Base-by-base conservation (phyloP, 2,888 invertebrate genomes). In the Exephanes ischioxanthus region DNA sequence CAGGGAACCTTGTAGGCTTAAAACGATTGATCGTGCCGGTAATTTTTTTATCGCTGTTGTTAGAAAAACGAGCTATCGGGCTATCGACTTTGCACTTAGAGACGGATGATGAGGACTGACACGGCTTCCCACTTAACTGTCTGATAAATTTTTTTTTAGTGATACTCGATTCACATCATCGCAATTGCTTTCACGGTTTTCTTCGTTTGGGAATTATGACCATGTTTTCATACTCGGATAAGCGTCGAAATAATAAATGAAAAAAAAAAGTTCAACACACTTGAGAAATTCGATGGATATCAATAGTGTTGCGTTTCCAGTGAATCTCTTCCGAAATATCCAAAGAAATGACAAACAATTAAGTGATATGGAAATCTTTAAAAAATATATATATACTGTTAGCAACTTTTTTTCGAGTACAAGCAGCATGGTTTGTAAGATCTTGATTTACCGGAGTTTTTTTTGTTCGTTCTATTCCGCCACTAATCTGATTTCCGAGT, bases 21-120 rank as follows among this genome's bases (percentile, higher is more conserved):
- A 22, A 14, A 30, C 61, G 61, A 30, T 83, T 77, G 67, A 85
- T 83, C 76, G 71, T n/a, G 30, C 76, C 83, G 85, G 72, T 77
- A 83, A 80, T 48, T 48, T 22, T 55, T 55, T 22, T 3, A 14
- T 68, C n/a, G 45, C 61, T 45, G 19, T 70, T 5, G 37, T 41
- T 58, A 30, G 14, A 58, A 71, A 61, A 45, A 26, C 45, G 48
- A 78, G 22, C 48, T 30, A 26, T 61, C 48, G 61, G 11, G 11
- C 61, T 9, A 14, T 26, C 26, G 11, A 5, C 4, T 61, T 61
- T 61, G 11, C 26, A 26, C 7, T 26, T 1, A 26, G 22, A 61
- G 61, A 61, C 61, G 61, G 61, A 61, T 30, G 19, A 19, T 5
- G 9, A 19, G 19, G 19, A 30, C 61, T 61, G 5, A 61, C 61